These are phyloP conservation scores for Leptoclinus maculatus DNA, from an alignment of 2,797 vertebrate species.

Conservation along the genomic window DNA sequence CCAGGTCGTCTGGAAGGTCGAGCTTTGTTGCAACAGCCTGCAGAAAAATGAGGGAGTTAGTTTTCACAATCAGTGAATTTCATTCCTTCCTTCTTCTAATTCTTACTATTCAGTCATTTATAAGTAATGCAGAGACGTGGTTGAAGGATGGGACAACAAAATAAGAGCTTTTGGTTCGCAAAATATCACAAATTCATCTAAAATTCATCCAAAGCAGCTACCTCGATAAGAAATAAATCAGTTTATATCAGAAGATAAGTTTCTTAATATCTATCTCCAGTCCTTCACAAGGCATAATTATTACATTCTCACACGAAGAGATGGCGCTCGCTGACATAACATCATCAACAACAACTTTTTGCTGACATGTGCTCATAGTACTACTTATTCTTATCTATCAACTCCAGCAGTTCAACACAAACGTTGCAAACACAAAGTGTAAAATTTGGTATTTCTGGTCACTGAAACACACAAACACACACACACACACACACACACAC, in stretches of 20 bases:
- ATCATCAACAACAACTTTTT: neutral
- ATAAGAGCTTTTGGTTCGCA: too few species aligned
- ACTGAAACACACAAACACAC: neutral
- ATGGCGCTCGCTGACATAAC: neutral
- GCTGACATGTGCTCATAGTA: neutral
- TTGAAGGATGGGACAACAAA: neutral
- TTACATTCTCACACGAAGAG: neutral
- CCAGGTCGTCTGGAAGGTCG: slow-evolving; percentile 94
- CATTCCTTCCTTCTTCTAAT: neutral
- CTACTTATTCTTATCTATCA: neutral
- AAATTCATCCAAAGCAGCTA: too few species aligned
- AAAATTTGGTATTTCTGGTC: neutral
- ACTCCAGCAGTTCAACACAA: neutral
- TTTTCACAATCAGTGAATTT: slow-evolving; percentile 1
- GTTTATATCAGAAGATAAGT: neutral
- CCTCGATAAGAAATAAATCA: too few species aligned
- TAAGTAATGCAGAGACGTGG: neutral
- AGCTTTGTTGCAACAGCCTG: slow-evolving; percentile 96
- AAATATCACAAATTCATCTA: too few species aligned
- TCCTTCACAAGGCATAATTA: neutral
- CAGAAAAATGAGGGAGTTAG: slow-evolving; percentile 7
- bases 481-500: too few species aligned
- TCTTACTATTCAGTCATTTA: neutral
- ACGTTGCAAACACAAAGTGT: neutral
- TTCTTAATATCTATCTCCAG: neutral